Base-by-base conservation (phyloP, 2,113 vertebrate genomes). In the Perca fluviatilis region DNA sequence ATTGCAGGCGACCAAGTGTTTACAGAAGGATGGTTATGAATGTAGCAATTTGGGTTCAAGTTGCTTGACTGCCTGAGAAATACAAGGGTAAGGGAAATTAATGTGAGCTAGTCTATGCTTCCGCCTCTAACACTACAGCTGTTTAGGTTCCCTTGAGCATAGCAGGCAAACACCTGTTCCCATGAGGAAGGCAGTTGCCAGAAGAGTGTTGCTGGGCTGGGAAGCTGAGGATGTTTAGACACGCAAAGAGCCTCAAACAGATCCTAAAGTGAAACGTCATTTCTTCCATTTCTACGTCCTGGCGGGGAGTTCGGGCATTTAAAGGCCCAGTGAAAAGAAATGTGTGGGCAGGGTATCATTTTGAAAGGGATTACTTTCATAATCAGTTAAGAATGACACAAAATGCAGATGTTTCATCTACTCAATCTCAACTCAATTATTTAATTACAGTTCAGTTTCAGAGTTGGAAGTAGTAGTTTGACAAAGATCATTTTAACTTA, bases 101-200 rank as follows among this genome's bases (percentile, higher is more conserved):
- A 51, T 40, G 30, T 74, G 46, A 62, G 57, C 25, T 33, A 21
- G 12, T 30, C 11, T 58, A 15, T 2, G 2, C 25, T 49, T 16
- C 61, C 25, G 36, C 72, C 4, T 50, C 2, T 6, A 50, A 50
- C 18, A 33, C 43, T n/a, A 12, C 21, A 62, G 58, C 30, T 18
- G 30, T 64, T 51, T 18, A 53, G 21, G 47, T 10, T 75, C 47
- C 30, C 73, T 53, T 40, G 73, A 53, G 30, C 3, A 74, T 5
- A 21, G 61, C 21, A 65, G 74, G 74, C 43, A n/a, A 54, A 76
- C 50, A 60, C 58, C 47, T 54, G 61, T 33, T 76, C 61, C n/a
- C 49, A 76, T 10, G 61, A 65, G 50, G 50, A 23, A 65, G 33
- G n/a, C 49, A 14, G n/a, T 27, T n/a, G 61, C 50, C 61, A 43